Evolutionary conservation across 1,140 invertebrate genomes (phyloP).

Genomic region (Drosophila carrolli): DNA sequence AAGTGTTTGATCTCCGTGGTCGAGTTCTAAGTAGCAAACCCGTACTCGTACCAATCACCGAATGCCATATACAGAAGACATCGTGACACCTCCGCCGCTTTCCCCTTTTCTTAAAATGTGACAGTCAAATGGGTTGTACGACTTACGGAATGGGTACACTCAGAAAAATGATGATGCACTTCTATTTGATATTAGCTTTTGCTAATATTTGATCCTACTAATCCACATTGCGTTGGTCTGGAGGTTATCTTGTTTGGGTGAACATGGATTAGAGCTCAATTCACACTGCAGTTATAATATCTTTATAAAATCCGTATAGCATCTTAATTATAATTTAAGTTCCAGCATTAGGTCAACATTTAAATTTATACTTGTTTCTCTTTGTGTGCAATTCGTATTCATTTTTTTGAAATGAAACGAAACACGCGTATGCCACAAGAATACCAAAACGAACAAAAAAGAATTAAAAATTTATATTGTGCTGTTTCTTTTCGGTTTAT

Average conservation of each 20-base stretch:
- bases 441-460: constrained; percentile 24
- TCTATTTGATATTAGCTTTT: not conserved
- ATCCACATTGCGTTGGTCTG: no score
- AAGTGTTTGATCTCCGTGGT: constrained; percentile 29
- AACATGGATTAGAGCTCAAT: no score
- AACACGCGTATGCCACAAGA: constrained; percentile 53
- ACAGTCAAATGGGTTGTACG: constrained; percentile 41
- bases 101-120: constrained; percentile 10
- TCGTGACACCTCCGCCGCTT: constrained; percentile 13
- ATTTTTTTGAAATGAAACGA: constrained; percentile 29
- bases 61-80: constrained; percentile 52
- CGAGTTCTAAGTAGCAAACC: constrained; percentile 46
- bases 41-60: constrained; percentile 58
- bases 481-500: constrained; percentile 50
- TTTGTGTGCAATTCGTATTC: constrained; percentile 22
- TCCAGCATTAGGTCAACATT: not conserved
- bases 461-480: constrained; percentile 17
- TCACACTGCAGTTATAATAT: no score
- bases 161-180: not conserved
- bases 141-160: not conserved
- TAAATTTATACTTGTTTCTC: not conserved
- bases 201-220: no score
- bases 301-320: no score
- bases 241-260: no score
- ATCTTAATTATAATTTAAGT: no score